Conservation (phyloP, 1,140 invertebrate species). For the Sarcophaga peregrina region DNA sequence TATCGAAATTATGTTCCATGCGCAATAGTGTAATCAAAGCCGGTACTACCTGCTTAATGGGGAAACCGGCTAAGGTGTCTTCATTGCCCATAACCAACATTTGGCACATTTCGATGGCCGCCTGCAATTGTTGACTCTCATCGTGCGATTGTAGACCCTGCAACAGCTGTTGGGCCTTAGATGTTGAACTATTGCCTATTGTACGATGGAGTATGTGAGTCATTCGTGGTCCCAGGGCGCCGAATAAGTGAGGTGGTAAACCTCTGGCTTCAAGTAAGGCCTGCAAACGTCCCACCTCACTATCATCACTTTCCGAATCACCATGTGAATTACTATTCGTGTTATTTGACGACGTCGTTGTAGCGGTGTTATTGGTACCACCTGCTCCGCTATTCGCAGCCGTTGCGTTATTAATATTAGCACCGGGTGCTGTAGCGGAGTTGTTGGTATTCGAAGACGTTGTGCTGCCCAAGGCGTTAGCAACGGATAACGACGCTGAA, state of each 20-base stretch:
- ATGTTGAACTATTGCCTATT: constrained; percentile 86
- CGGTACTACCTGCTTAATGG: constrained; percentile 96
- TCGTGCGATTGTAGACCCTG: constrained; percentile 95
- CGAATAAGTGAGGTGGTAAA: constrained; percentile 94
- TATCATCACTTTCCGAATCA: constrained; percentile 80
- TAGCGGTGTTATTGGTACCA: constrained; percentile 50
- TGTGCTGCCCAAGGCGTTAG: constrained; percentile 37
- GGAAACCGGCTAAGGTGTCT: constrained; percentile 97
- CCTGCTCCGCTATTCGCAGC: constrained; percentile 44
- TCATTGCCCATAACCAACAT: constrained; percentile 99
- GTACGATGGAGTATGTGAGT: constrained; percentile 95
- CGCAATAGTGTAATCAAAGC: constrained; percentile 88
- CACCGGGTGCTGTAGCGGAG: constrained; percentile 35
- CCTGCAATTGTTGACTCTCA: constrained; percentile 96
- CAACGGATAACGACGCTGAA: constrained; percentile 39
- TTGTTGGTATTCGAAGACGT: constrained; percentile 30
- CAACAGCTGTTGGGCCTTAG: constrained; percentile 93
- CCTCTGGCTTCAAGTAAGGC: constrained; percentile 93
- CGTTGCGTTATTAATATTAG: constrained; percentile 30
- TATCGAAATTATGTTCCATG: constrained; percentile 98
- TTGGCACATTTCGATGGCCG: constrained; percentile 99
- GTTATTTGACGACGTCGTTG: constrained; percentile 47
- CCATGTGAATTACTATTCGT: constrained; percentile 53
- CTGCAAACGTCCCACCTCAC: constrained; percentile 88
- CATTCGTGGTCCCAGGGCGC: constrained; percentile 94